Evolutionary conservation across 2,888 invertebrate species (phyloP).

Genomic region (Caenorhabditis becei): DNA sequence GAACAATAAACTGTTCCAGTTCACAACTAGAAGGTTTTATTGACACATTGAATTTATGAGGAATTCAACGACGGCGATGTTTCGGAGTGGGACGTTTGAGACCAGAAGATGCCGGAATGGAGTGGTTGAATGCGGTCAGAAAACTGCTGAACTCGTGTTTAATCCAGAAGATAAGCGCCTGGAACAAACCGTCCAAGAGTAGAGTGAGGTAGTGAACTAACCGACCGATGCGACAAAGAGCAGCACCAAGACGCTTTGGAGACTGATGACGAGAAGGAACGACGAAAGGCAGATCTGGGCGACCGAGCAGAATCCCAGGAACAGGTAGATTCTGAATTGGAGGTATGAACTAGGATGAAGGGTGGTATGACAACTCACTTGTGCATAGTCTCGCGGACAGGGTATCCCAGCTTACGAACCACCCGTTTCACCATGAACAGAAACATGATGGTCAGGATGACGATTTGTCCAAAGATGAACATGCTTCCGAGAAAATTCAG

Average conservation of each 20-base stretch:
- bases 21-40: background rate
- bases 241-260: conserved; percentile 3
- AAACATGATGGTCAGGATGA: conserved; percentile 15
- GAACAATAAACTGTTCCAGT: background rate
- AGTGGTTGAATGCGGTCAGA: too few relatives aligned
- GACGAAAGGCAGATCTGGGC: background rate
- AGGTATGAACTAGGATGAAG: background rate
- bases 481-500: background rate
- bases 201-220: background rate
- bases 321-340: conserved; percentile 11
- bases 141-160: background rate
- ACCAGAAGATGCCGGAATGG: background rate
- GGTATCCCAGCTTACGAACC: conserved; percentile 27
- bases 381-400: conserved; percentile 23
- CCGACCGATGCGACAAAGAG: conserved; percentile 12
- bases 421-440: conserved; percentile 11
- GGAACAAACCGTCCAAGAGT: background rate
- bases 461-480: conserved; percentile 25
- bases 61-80: too few relatives aligned
- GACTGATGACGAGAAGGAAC: background rate
- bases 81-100: background rate
- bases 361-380: background rate
- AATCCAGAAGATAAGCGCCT: background rate
- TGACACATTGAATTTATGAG: too few relatives aligned
- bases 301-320: background rate